Percentiles rank a stretch among this genome's conserved stretches.
Conservation (phyloP, 2,888 invertebrate genomes). For the Griposia aprilina region DNA sequence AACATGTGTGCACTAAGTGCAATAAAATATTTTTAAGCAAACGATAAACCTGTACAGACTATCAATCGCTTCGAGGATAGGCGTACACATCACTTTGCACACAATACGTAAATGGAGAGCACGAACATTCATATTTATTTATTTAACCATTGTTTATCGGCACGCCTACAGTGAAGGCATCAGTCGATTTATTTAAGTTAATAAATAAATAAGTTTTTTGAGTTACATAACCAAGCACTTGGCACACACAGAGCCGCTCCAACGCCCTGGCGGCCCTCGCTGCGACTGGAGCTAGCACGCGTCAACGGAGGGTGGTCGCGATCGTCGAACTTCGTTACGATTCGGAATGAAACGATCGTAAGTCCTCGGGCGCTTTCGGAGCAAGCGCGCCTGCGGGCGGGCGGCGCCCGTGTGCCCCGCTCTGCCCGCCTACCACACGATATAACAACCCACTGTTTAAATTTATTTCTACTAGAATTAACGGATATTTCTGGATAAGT, state of each 20-base stretch:
- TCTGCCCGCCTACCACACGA: constrained; percentile 79
- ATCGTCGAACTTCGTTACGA: constrained; percentile 89
- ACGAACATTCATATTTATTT: constrained; percentile 57
- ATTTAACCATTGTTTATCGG: constrained; percentile 66
- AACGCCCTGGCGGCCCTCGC: constrained; percentile 88
- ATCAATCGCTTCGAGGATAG: constrained; percentile 83
- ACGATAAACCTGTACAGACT: constrained; percentile 85
- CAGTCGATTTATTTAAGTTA: constrained; percentile 81
- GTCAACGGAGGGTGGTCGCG: constrained; percentile 87
- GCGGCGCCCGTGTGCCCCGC: constrained; percentile 85
- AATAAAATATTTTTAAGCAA: constrained; percentile 78
- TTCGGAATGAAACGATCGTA: constrained; percentile 88
- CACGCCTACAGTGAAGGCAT: constrained; percentile 68
- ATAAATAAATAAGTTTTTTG: constrained; percentile 89
- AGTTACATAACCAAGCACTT: constrained; percentile 89
- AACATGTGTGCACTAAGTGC: constrained; percentile 61
- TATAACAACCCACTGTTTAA: constrained; percentile 81
- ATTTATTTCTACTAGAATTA: constrained; percentile 82
- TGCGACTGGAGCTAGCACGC: constrained; percentile 89
- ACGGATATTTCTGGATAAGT: constrained; percentile 67
- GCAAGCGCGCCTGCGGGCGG: constrained; percentile 89
- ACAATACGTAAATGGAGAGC: constrained; percentile 68
- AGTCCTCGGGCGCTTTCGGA: constrained; percentile 87
- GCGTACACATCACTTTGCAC: constrained; percentile 87
- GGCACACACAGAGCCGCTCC: constrained; percentile 84